A percentile compares a stretch with the other conserved stretches of the same genome.
These are phyloP conservation scores for Amazonetta brasiliensis DNA, from an alignment of 2,797 vertebrate genomes.

Conservation along the genomic window DNA sequence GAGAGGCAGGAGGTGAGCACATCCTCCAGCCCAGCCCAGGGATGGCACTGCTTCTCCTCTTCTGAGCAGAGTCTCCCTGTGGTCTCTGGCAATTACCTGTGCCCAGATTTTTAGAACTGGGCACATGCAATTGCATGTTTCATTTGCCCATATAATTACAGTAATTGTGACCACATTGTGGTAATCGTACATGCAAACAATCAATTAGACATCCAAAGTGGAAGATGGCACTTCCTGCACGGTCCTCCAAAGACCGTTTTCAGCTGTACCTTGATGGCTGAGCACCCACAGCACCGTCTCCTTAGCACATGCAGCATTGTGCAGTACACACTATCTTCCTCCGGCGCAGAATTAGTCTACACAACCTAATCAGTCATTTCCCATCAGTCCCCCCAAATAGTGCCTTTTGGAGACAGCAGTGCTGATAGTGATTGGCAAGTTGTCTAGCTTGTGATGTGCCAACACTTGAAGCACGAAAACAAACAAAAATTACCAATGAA, in stretches of 20 bases:
- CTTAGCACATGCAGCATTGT: not conserved
- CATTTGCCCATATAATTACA: not conserved
- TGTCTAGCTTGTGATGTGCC: not conserved
- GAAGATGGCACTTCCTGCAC: not conserved
- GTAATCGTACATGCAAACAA: not conserved
- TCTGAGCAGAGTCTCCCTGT: not conserved
- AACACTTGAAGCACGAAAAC: slow-evolving; percentile 7
- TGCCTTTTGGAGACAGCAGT: not conserved
- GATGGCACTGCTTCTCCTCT: not conserved
- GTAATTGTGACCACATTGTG: slow-evolving; percentile 17
- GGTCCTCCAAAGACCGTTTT: not conserved
- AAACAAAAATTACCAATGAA: slow-evolving; percentile 35
- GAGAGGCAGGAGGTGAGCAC: not conserved
- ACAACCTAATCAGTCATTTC: not conserved
- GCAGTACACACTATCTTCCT: not conserved
- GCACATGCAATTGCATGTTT: not conserved
- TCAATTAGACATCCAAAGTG: not conserved
- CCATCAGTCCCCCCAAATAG: not conserved
- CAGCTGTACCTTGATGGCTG: not conserved
- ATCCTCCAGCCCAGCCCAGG: rapidly evolving
- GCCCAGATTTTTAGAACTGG: not conserved
- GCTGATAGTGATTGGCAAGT: not conserved
- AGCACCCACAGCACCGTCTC: not conserved
- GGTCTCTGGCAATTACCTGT: not conserved
- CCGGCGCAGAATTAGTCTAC: not conserved